Evolutionary conservation across 2,113 vertebrate genomes (phyloP).

Genomic region (Psammodynastes pulverulentus): DNA sequence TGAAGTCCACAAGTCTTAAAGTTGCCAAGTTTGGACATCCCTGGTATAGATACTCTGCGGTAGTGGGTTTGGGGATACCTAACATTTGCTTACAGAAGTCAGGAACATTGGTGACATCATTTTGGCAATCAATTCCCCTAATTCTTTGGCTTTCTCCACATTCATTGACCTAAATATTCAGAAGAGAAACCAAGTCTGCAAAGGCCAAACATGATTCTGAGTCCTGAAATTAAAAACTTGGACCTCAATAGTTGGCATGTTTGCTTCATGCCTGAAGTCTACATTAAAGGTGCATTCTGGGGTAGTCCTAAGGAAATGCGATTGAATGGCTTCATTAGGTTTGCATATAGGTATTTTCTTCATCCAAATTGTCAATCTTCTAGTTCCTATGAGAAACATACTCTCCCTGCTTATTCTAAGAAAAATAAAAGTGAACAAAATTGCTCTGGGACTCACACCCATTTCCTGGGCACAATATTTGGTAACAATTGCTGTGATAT

Average conservation of each 20-base stretch:
- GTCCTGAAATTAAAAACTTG: background rate
- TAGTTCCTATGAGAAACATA: slow-evolving; percentile 72
- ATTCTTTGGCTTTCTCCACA: background rate
- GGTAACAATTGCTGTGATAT: slow-evolving; percentile 52
- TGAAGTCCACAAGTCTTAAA: too few relatives aligned
- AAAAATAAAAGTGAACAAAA: slow-evolving; percentile 58
- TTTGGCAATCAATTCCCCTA: background rate
- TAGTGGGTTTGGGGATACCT: background rate
- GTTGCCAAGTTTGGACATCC: too few relatives aligned
- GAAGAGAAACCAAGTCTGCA: background rate
- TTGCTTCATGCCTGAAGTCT: background rate
- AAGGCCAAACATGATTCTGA: background rate
- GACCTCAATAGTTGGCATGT: background rate
- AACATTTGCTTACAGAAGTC: background rate
- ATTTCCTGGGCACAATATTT: slow-evolving; percentile 51
- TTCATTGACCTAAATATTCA: background rate
- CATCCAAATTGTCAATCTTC: slow-evolving; percentile 67
- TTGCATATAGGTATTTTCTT: slow-evolving; percentile 48
- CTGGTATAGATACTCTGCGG: background rate
- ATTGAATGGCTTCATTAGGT: background rate
- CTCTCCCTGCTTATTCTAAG: background rate
- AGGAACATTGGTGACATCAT: background rate
- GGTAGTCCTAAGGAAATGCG: background rate
- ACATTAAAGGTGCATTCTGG: background rate
- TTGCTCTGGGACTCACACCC: slow-evolving; percentile 51